Evolutionary conservation across 2,797 vertebrate species (phyloP).

Genomic region (Aplochiton taeniatus): DNA sequence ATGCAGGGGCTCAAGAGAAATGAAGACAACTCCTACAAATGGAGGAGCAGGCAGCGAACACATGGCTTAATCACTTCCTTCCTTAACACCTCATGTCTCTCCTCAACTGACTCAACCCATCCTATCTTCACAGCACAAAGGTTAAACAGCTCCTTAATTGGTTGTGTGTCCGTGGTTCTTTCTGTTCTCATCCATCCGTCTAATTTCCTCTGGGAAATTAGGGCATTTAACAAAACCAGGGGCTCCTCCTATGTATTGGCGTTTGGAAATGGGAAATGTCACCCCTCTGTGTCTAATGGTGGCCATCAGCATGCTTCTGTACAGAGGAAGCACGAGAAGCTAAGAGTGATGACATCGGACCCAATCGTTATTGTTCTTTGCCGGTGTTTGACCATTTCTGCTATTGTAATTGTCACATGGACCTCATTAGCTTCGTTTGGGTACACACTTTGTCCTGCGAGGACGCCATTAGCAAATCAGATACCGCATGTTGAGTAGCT

Average conservation of each 20-base stretch:
- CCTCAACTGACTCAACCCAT: constrained; percentile 34
- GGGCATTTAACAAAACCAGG: constrained; percentile 36
- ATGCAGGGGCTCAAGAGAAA: constrained; percentile 24
- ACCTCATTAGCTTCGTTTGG: constrained; percentile 14
- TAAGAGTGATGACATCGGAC: constrained; percentile 2
- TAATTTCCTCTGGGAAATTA: constrained; percentile 40
- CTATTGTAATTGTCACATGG: constrained; percentile 10
- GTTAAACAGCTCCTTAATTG: constrained; percentile 61
- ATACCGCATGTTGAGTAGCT: not conserved
- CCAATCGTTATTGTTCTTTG: constrained; percentile 13
- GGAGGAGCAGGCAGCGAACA: constrained; percentile 27
- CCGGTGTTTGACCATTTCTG: constrained; percentile 16
- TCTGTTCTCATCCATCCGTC: constrained; percentile 39
- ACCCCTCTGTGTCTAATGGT: constrained; percentile 18
- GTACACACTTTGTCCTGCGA: not conserved
- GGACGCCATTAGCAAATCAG: constrained; percentile 6
- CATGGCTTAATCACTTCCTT: constrained; percentile 38
- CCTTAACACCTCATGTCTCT: constrained; percentile 1
- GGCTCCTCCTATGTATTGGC: constrained; percentile 24
- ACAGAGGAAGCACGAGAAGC: constrained; percentile 25
- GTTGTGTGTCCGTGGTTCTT: constrained; percentile 23
- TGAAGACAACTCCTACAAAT: constrained; percentile 29
- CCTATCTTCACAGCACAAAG: constrained; percentile 34
- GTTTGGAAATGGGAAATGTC: constrained; percentile 25
- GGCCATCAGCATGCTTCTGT: constrained; percentile 38